phyloP scores from a whole-genome alignment of 2,113 vertebrate genomes.

The Forbesichthys agassizii region DNA sequence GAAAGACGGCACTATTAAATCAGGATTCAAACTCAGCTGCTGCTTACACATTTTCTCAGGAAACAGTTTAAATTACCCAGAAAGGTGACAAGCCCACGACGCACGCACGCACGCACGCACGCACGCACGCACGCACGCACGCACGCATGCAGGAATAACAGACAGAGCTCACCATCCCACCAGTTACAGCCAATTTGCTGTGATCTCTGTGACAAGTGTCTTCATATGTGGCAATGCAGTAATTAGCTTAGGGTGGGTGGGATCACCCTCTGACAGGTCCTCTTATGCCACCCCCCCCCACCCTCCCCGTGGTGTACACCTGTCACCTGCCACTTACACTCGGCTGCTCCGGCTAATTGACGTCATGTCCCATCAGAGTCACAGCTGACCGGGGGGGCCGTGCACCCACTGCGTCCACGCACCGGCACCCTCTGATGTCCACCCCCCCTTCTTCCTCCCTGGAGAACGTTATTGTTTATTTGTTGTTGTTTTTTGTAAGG shows the following conservation, averaged over 20 bases:
- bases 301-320: conserved; percentile 15
- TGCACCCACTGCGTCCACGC: neutral
- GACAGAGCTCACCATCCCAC: conserved; percentile 38
- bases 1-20: too few relatives aligned
- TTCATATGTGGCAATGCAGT: conserved; percentile 48
- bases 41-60: too few relatives aligned
- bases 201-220: conserved; percentile 57
- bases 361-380: conserved; percentile 62
- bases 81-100: too few relatives aligned
- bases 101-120: too few relatives aligned
- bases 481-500: too few relatives aligned
- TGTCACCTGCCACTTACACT: conserved; percentile 62
- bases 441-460: too few relatives aligned
- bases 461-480: too few relatives aligned
- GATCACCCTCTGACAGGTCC: conserved; percentile 28
- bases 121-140: too few relatives aligned
- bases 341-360: conserved; percentile 68
- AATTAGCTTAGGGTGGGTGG: conserved; percentile 56
- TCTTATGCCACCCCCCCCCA: conserved; percentile 25
- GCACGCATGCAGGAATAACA: neutral
- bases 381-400: conserved; percentile 35
- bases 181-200: conserved; percentile 55
- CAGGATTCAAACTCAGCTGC: too few relatives aligned
- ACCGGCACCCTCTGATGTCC: too few relatives aligned
- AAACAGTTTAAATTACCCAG: too few relatives aligned